A percentile compares a stretch with the other conserved stretches of the same genome.
Conservation (phyloP, 2,113 vertebrate species). For the Nerophis ophidion region DNA sequence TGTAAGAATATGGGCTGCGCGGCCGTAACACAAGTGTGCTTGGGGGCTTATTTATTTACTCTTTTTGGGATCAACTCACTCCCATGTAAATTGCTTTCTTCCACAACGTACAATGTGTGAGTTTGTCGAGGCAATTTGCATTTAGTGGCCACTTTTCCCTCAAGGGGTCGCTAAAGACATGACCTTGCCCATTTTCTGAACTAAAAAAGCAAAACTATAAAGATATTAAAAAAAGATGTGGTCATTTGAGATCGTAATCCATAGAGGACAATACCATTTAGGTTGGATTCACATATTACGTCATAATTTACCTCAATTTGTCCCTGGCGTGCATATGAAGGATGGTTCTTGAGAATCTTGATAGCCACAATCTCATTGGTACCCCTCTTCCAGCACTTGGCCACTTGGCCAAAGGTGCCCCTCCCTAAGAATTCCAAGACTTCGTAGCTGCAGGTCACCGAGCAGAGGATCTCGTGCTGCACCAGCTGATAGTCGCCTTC, state of each 20-base stretch:
- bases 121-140: no score
- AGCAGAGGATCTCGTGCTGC: constrained; percentile 96
- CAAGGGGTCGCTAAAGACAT: no score
- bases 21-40: no score
- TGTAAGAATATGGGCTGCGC: no score
- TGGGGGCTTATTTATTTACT: no score
- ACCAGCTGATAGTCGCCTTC: constrained; percentile 98
- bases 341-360: constrained; percentile 97
- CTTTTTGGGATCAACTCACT: no score
- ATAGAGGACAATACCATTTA: background rate
- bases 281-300: background rate
- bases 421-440: constrained; percentile 94
- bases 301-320: constrained; percentile 84
- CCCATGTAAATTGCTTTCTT: no score
- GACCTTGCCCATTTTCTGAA: no score
- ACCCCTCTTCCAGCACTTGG: constrained; percentile 96
- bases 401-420: constrained; percentile 95
- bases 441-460: constrained; percentile 93
- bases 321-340: constrained; percentile 95
- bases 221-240: no score
- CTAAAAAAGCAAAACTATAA: no score
- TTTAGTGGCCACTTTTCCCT: no score
- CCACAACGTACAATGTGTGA: no score
- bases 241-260: background rate
- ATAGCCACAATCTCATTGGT: constrained; percentile 98